Evolutionary conservation across 37 sponge, comb jelly and placozoan genomes (phyloP), one percentile per base, ranked within the genome.

Genomic region (Theonella swinhoei): DNA sequence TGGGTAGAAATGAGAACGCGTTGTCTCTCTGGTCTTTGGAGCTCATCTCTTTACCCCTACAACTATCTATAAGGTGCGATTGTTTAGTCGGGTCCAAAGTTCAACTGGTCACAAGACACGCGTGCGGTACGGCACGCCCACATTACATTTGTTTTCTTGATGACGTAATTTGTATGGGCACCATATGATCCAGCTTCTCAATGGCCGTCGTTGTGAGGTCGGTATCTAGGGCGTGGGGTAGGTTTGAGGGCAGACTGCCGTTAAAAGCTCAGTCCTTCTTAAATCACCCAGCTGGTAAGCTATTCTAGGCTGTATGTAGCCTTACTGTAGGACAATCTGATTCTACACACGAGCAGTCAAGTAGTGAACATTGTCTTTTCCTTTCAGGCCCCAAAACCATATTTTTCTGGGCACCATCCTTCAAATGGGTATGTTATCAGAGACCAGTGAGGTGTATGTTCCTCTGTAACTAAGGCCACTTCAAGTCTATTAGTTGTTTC

Each of bases 321-420:
- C n/a, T n/a, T 47, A 47, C 54, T 47, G 54, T 47, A 14, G 54
- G 54, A 14, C n/a, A n/a, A n/a, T n/a, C n/a, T n/a, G n/a, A n/a
- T n/a, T n/a, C n/a, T n/a, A n/a, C n/a, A n/a, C n/a, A n/a, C n/a
- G n/a, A n/a, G n/a, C n/a, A n/a, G n/a, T n/a, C n/a, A n/a, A n/a
- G 54, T 14, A 17, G 54, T 47, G 14, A 14, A 7, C 14, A 47
- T 47, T 17, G 54, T 47, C 54, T 47, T 14, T 47, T 14, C 54
- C 54, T 47, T 14, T 31, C 83, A 90, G 97, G 97, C n/a, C 89
- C 89, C 30, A 91, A 85, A 38, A 96, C 97, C 31, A 83, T 96
- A 38, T 78, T 75, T 54, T 96, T 96, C 80, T 96, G 97, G 97
- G 97, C 97, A 36, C 97, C 97, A 75, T 68, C 97, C 23, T 93